Conservation (phyloP, 2,113 vertebrate genomes). For the Sinocyclocheilus anshuiensis region DNA sequence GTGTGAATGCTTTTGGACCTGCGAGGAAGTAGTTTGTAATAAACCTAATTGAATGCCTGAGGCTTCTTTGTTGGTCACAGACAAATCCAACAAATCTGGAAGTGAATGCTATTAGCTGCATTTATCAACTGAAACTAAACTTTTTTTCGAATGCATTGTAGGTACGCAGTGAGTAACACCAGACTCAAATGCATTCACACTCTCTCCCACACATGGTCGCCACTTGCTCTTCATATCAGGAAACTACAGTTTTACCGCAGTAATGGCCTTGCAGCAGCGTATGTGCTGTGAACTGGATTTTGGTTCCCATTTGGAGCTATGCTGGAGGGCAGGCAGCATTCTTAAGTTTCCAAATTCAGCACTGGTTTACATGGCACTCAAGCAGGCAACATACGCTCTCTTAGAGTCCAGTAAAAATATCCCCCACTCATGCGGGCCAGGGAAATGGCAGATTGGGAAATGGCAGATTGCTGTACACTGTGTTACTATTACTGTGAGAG, state of each 20-base stretch:
- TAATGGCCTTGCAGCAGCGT: constrained; percentile 33
- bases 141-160: not conserved
- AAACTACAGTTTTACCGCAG: not conserved
- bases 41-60: not conserved
- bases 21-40: not conserved
- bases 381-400: constrained; percentile 77
- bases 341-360: constrained; percentile 59
- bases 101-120: not conserved
- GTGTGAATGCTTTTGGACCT: not conserved
- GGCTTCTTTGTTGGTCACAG: not conserved
- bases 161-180: constrained; percentile 4
- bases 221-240: not conserved
- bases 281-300: constrained; percentile 63
- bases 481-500: too few relatives aligned
- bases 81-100: not conserved
- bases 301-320: constrained; percentile 62
- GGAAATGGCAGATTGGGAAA: constrained; percentile 78
- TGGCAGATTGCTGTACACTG: constrained; percentile 74
- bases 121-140: constrained; percentile 15
- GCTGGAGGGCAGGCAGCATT: constrained; percentile 68
- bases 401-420: constrained; percentile 77
- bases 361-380: constrained; percentile 71
- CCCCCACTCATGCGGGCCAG: constrained; percentile 67
- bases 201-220: not conserved
- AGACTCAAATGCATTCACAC: constrained; percentile 17